Conservation (phyloP, 2,888 invertebrate genomes). For the Apodemia mormo region DNA sequence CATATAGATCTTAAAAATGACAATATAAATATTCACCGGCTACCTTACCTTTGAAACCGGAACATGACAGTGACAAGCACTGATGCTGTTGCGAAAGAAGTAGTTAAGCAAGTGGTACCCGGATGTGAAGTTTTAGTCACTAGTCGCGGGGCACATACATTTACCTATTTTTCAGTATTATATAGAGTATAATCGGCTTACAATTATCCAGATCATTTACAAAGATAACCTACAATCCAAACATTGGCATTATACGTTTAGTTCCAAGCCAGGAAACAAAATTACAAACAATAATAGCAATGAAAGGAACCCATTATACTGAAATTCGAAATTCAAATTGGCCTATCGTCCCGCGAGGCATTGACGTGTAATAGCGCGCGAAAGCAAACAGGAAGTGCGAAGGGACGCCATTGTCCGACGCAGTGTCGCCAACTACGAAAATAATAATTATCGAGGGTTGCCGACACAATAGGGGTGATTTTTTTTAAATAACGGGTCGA, state of each 20-base stretch:
- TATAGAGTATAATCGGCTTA: slow-evolving; percentile 25
- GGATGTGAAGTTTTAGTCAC: too few relatives aligned
- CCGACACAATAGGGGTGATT: slow-evolving; percentile 60
- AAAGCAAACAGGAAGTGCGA: slow-evolving; percentile 79
- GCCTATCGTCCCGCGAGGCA: slow-evolving; percentile 71
- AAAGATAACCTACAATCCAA: slow-evolving; percentile 38
- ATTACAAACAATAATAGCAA: slow-evolving; percentile 58
- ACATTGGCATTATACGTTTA: slow-evolving; percentile 43
- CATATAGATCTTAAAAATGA: too few relatives aligned
- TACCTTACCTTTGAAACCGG: too few relatives aligned
- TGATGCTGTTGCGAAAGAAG: too few relatives aligned
- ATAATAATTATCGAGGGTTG: slow-evolving; percentile 80
- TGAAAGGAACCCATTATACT: slow-evolving; percentile 69
- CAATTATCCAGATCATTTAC: slow-evolving; percentile 32
- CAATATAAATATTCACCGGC: too few relatives aligned
- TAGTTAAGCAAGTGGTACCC: too few relatives aligned
- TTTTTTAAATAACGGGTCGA: slow-evolving; percentile 75
- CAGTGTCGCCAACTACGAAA: slow-evolving; percentile 81
- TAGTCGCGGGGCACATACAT: background rate
- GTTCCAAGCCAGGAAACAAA: slow-evolving; percentile 54
- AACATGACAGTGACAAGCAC: too few relatives aligned
- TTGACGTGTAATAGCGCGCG: slow-evolving; percentile 81
- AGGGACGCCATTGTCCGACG: slow-evolving; percentile 67
- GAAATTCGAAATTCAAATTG: slow-evolving; percentile 75
- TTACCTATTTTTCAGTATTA: background rate